Conservation (phyloP, 2,797 vertebrate species). For the Odontamblyopus rebecca region DNA sequence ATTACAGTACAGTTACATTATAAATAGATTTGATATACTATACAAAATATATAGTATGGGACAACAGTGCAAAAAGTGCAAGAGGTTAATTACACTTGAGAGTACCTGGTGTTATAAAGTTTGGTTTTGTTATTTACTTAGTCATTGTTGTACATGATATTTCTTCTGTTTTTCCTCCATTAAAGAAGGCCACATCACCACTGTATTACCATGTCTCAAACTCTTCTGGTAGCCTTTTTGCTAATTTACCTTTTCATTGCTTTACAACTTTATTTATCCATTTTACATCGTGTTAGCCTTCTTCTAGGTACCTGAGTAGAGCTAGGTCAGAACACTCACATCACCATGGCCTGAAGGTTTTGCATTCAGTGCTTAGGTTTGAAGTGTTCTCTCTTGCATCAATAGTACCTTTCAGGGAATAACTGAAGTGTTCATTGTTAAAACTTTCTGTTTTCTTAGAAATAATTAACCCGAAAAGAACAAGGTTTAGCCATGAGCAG, state of each 20-base stretch:
- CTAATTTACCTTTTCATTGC: neutral
- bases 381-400: neutral
- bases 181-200: no score
- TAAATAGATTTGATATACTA: no score
- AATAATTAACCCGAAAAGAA: conserved; percentile 38
- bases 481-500: conserved; percentile 27
- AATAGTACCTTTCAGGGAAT: conserved; percentile 17
- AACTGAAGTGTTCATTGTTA: conserved; percentile 8
- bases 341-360: neutral
- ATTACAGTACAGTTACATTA: no score
- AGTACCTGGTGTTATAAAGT: no score
- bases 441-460: conserved; percentile 19
- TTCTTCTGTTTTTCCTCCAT: neutral
- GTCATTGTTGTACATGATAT: neutral
- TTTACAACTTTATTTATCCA: neutral
- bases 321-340: neutral
- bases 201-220: neutral
- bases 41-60: no score
- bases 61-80: no score
- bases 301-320: neutral
- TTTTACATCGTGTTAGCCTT: neutral
- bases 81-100: no score
- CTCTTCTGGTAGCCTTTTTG: neutral
- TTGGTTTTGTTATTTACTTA: neutral
- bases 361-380: neutral